Percentiles rank a stretch among this genome's conserved stretches.
Evolutionary conservation across 1,140 invertebrate species (phyloP).

Genomic region (Lasaia peninsularis): DNA sequence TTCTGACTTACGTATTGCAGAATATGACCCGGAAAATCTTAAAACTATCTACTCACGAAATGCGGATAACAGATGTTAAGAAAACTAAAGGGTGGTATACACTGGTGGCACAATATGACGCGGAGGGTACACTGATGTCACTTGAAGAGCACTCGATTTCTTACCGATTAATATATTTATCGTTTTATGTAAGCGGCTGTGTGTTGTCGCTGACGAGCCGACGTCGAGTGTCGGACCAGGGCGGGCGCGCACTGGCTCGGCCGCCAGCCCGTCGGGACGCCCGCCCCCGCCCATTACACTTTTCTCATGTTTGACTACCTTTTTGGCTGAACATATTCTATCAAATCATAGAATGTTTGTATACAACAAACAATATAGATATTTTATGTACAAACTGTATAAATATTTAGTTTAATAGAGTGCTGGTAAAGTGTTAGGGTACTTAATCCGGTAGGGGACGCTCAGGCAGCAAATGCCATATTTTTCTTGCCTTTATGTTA

Average conservation of each 20-base stretch:
- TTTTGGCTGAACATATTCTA: constrained; percentile 11
- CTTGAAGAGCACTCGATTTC: constrained; percentile 45
- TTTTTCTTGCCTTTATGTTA: no score
- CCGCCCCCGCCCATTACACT: constrained; percentile 34
- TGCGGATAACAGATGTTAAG: constrained; percentile 43
- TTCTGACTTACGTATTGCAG: constrained; percentile 58
- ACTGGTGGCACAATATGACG: constrained; percentile 26
- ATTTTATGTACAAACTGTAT: not conserved
- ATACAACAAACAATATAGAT: not conserved
- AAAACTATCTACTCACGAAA: constrained; percentile 46
- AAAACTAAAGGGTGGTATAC: constrained; percentile 38
- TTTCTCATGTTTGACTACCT: constrained; percentile 36
- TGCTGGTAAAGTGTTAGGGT: not conserved
- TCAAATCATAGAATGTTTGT: not conserved
- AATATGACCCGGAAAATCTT: constrained; percentile 46
- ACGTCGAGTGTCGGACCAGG: constrained; percentile 74
- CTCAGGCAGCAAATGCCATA: no score
- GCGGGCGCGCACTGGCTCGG: constrained; percentile 66
- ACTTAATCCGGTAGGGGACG: not conserved
- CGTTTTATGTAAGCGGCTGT: constrained; percentile 60
- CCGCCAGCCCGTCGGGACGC: constrained; percentile 28
- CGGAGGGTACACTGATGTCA: constrained; percentile 37
- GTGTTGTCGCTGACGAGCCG: constrained; percentile 70
- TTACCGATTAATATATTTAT: constrained; percentile 74
- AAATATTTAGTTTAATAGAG: not conserved